A percentile compares a stretch with the other conserved stretches of the same genome.
phyloP scores from a whole-genome alignment of 2,113 vertebrate species.

The Thalassoma bifasciatum region DNA sequence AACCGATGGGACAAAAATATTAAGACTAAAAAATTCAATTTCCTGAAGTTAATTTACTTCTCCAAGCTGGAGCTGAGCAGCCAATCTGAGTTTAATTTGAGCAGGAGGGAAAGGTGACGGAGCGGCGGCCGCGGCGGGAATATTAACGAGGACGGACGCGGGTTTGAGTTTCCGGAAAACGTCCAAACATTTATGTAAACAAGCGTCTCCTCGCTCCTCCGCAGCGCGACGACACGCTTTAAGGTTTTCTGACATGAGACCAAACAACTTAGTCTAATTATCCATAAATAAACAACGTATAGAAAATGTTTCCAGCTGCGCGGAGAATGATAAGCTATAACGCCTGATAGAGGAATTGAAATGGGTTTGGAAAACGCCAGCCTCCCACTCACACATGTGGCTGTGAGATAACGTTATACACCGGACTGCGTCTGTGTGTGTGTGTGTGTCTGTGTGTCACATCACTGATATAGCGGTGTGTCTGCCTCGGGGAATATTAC shows the following conservation, averaged over 20 bases:
- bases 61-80: constrained; percentile 17
- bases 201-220: not conserved
- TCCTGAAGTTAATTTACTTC: constrained; percentile 46
- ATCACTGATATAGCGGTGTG: not conserved
- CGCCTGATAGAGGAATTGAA: constrained; percentile 40
- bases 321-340: constrained; percentile 23
- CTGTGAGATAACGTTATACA: constrained; percentile 36
- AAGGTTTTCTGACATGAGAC: constrained; percentile 20
- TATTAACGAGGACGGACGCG: constrained; percentile 29
- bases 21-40: constrained; percentile 45
- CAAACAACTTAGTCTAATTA: constrained; percentile 33
- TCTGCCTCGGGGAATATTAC: constrained; percentile 27
- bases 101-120: constrained; percentile 36
- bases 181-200: not conserved
- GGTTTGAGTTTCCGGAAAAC: constrained; percentile 11
- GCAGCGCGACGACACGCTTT: not conserved
- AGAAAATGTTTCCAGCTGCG: not conserved
- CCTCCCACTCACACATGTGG: constrained; percentile 39
- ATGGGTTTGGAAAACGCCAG: constrained; percentile 42
- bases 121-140: constrained; percentile 26
- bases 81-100: constrained; percentile 48
- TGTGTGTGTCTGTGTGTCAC: constrained; percentile 27
- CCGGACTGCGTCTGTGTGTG: constrained; percentile 23
- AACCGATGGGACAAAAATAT: constrained; percentile 37
- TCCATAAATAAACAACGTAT: constrained; percentile 10